Conservation (phyloP, 2,888 invertebrate genomes). For the Steinernema carpocapsae region DNA sequence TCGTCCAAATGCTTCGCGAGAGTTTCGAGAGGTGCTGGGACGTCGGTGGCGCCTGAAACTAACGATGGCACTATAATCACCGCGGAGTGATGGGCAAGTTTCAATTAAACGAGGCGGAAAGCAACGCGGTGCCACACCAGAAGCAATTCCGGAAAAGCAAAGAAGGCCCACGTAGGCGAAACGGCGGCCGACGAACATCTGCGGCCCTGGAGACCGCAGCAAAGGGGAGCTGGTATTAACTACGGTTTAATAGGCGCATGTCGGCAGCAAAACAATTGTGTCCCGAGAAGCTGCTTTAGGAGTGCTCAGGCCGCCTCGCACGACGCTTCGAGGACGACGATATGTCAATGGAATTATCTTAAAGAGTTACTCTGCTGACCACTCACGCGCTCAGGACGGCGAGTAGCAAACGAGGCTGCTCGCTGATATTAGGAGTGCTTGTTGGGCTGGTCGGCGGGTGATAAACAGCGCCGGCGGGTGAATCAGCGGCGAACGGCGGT, state of each 20-base stretch:
- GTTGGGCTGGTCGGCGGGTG: neutral
- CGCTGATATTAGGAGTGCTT: neutral
- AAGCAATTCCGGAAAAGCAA: neutral
- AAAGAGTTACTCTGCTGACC: too few species aligned
- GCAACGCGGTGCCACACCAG: neutral
- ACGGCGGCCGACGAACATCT: conserved; percentile 20
- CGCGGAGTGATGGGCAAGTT: neutral
- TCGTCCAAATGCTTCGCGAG: neutral
- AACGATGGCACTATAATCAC: neutral
- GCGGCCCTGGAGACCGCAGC: neutral
- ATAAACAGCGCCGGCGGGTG: conserved; percentile 3
- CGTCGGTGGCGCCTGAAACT: conserved; percentile 10
- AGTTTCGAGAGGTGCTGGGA: neutral
- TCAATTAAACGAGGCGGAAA: neutral
- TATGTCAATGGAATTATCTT: conserved; percentile 12
- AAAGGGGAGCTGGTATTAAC: conserved; percentile 3
- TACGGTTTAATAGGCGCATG: neutral
- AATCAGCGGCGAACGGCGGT: neutral
- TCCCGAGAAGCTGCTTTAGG: neutral
- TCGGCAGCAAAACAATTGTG: neutral
- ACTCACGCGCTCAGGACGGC: too few species aligned
- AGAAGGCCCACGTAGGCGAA: neutral
- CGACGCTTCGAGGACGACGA: conserved; percentile 5
- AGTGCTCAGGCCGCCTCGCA: neutral
- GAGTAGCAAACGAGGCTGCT: too few species aligned